Evolutionary conservation across 2,113 vertebrate genomes (phyloP), one percentile per base, ranked within the genome.

Genomic region (Syngnathus floridae): DNA sequence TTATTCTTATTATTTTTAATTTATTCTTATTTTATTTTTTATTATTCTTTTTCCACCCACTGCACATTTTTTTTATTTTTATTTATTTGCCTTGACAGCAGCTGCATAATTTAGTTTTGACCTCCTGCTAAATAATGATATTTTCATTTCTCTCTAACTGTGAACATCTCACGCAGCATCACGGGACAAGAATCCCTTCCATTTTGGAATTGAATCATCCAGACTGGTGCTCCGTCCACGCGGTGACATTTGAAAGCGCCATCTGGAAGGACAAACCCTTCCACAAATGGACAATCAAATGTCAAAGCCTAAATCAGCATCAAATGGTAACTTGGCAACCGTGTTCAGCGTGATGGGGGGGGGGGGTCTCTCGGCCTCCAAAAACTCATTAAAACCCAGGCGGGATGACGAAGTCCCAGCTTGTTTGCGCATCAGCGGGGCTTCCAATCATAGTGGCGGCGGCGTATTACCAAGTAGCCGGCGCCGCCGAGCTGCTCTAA

Each of bases 221-320:
- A 19, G 5, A 21, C 48, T n/a, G n/a, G 19, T 51, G 48, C 16
- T 9, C 5, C 10, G 22, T 22, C 77, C 19, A 19, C 70, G 75
- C 67, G 78, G 81, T 83, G 78, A 79, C 72, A 72, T 70, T 86
- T 76, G 73, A 62, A 78, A 78, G 71, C 72, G 75, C 70, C 73
- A 77, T 84, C 78, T 69, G 72, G 67, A 72, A 66, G 69, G 66
- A 73, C 61, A 56, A 38, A 59, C 17, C 43, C 38, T 31, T 26
- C 43, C 4, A 22, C 63, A 52, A 48, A 52, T 35, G 54, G 63
- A 37, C 51, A 36, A 77, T 80, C 70, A 76, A 73, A 70, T 69
- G 72, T 71, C 69, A 74, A 21, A 59, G 36, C 36, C 36, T n/a
- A 59, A 37, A 59, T 40, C 21, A 6, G 6, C 40, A 45, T 62